A percentile compares a stretch with the other conserved stretches of the same genome.
Conservation (phyloP, 2,888 invertebrate species). For the Clanis bilineata region DNA sequence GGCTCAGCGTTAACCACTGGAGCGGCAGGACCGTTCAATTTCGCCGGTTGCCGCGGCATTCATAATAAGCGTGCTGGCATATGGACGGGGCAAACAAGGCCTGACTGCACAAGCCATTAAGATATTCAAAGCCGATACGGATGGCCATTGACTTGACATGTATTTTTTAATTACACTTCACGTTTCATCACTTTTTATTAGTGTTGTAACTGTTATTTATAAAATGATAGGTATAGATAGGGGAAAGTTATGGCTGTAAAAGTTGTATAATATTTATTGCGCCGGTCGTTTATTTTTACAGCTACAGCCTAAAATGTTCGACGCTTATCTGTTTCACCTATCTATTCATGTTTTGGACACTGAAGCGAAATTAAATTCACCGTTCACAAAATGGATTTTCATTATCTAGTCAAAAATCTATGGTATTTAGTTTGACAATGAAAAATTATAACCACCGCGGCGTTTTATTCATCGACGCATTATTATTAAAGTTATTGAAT, state of each 20-base stretch:
- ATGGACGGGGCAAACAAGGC: constrained; percentile 60
- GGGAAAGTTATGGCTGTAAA: neutral
- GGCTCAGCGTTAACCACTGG: constrained; percentile 25
- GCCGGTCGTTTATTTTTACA: constrained; percentile 15
- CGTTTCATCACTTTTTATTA: constrained; percentile 2
- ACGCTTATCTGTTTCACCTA: constrained; percentile 13
- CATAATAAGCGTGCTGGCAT: constrained; percentile 53
- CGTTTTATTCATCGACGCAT: constrained; percentile 2
- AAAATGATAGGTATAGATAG: neutral
- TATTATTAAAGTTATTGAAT: constrained; percentile 6
- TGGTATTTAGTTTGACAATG: constrained; percentile 11
- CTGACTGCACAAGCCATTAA: constrained; percentile 66
- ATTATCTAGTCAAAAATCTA: constrained; percentile 10
- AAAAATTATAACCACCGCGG: constrained; percentile 5
- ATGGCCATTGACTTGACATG: constrained; percentile 49
- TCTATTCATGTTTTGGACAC: constrained; percentile 16
- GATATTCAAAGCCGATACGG: constrained; percentile 60
- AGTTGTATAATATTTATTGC: constrained; percentile 9
- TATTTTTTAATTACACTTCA: constrained; percentile 40
- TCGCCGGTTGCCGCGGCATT: constrained; percentile 39
- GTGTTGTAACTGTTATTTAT: neutral
- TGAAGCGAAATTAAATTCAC: constrained; percentile 11
- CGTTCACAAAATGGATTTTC: constrained; percentile 11
- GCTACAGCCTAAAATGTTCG: constrained; percentile 4
- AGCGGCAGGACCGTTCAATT: constrained; percentile 34